These are phyloP conservation scores for Acanthosoma haemorrhoidale DNA, from an alignment of 2,888 invertebrate genomes.

Conservation along the genomic window DNA sequence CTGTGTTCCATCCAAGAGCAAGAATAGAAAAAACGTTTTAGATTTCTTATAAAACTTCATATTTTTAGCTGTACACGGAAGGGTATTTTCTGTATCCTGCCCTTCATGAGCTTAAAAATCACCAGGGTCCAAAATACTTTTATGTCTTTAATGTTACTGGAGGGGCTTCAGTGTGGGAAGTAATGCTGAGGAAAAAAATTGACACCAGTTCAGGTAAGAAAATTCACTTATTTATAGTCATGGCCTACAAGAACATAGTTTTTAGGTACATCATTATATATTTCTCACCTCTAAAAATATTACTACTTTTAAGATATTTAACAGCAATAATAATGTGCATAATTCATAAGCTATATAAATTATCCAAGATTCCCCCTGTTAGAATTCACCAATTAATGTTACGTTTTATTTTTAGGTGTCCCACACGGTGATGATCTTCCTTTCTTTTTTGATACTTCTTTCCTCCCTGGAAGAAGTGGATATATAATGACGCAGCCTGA, in stretches of 20 bases:
- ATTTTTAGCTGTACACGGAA: background rate
- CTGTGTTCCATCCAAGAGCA: background rate
- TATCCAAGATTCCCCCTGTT: too few relatives aligned
- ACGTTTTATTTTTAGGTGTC: background rate
- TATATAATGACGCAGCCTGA: background rate
- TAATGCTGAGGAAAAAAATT: background rate
- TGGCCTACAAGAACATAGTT: too few relatives aligned
- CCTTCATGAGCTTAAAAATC: background rate
- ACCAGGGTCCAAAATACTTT: slow-evolving; percentile 26
- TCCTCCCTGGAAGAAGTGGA: background rate
- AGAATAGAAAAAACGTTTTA: too few relatives aligned
- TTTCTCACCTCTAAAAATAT: too few relatives aligned
- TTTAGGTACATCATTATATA: too few relatives aligned
- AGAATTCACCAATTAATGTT: too few relatives aligned
- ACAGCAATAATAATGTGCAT: too few relatives aligned
- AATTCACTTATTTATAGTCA: too few relatives aligned
- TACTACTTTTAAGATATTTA: too few relatives aligned
- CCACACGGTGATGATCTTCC: background rate
- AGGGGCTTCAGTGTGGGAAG: background rate
- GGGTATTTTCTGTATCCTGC: slow-evolving; percentile 26
- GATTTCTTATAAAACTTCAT: background rate
- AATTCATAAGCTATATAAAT: too few relatives aligned
- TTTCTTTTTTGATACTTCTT: background rate
- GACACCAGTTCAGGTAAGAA: background rate
- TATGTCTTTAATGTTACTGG: background rate